Evolutionary conservation across 2,888 invertebrate genomes (phyloP), one percentile per base, ranked within the genome.

Genomic region (Drosophila stalkeri): DNA sequence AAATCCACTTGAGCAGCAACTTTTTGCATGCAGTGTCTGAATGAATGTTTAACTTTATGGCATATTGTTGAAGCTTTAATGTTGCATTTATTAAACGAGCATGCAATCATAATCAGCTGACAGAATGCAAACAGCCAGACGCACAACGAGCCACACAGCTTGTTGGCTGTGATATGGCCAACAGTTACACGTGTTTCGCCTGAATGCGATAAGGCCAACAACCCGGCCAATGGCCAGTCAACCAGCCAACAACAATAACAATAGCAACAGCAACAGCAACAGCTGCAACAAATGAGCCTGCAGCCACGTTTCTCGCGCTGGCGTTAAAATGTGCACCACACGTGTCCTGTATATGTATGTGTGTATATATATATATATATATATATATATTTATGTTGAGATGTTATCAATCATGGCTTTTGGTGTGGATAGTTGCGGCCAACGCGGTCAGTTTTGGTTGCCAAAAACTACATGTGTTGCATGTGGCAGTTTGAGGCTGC

Each of bases 321-420:
- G 77, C 70, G 71, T 56, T 66, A 55, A 70, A 76, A 67, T 72
- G 51, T 65, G 37, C 56, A 62, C 44, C 61, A 61, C 67, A 78
- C 81, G 65, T 71, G 78, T 69, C 54, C 67, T 27, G 43, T 43
- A 11, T 43, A 5, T 43, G 44, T 2, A 23, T 23, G 39, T 72
- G 68, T 70, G 6, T 56, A 9, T 61, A 69, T 68, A 51, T 67
- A 37, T 27, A 31, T 49, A 33, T 69, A 64, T 70, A 4, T 57
- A 57, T 64, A 47, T 68, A 63, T 37, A 56, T 59, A 68, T 65
- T 81, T 72, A 70, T 70, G 83, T 74, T 77, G 76, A 81, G 84
- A 90, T 89, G 84, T 90, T 86, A 86, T 86, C 86, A 90, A 86
- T 86, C 90, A 86, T 81, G 86, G 89, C 72, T 88, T 86, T 80